phyloP scores from a whole-genome alignment of 2,113 vertebrate species.

The Sceloporus tristichus region DNA sequence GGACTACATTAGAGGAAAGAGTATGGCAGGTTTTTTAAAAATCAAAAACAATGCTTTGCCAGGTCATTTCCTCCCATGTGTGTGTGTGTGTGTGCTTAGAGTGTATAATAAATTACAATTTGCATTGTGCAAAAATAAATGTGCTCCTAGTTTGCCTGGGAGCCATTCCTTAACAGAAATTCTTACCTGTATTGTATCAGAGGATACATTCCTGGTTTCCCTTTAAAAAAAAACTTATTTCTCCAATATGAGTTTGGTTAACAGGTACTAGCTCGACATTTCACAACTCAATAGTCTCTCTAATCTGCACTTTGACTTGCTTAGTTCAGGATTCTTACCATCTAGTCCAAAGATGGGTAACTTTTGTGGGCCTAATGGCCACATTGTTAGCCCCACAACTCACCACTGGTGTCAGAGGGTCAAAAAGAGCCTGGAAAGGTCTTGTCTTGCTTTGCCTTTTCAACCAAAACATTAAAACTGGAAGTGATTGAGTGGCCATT shows the following conservation, averaged over 20 bases:
- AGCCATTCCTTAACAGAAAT: background rate
- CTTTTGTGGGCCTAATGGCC: too few relatives aligned
- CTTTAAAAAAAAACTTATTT: background rate
- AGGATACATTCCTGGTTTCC: background rate
- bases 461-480: too few relatives aligned
- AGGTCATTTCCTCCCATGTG: background rate
- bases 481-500: too few relatives aligned
- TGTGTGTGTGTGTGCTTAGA: too few relatives aligned
- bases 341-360: background rate
- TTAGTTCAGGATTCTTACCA: background rate
- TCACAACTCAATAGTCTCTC: background rate
- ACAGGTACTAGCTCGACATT: background rate
- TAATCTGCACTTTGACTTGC: background rate
- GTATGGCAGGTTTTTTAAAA: background rate
- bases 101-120: background rate
- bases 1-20: background rate
- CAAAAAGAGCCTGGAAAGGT: too few relatives aligned
- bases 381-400: too few relatives aligned
- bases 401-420: too few relatives aligned
- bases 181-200: too few relatives aligned
- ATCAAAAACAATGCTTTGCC: background rate
- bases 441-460: too few relatives aligned
- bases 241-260: background rate
- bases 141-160: background rate
- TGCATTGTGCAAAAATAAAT: background rate